These are phyloP conservation scores for Trissolcus brochymenae DNA, from an alignment of 2,888 invertebrate genomes.

Conservation along the genomic window DNA sequence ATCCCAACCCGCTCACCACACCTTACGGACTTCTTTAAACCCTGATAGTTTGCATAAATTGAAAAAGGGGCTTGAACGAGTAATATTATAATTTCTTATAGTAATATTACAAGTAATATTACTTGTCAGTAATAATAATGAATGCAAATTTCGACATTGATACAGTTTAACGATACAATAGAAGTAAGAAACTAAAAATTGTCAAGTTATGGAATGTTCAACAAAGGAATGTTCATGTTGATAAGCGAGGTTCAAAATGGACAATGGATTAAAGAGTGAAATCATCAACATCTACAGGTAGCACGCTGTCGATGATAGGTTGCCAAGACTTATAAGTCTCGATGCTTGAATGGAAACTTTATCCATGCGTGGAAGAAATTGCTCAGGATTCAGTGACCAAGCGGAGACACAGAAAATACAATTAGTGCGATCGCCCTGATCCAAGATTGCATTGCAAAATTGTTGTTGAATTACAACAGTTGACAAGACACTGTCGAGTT, in stretches of 20 bases:
- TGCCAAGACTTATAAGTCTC: conserved; percentile 59
- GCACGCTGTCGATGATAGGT: conserved; percentile 54
- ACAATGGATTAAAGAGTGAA: conserved; percentile 41
- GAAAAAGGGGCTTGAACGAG: not conserved
- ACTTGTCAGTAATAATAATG: too few species aligned
- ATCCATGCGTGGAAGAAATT: conserved; percentile 55
- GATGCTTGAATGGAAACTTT: conserved; percentile 54
- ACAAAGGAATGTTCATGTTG: not conserved
- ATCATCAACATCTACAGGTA: conserved; percentile 50
- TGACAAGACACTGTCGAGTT: too few species aligned
- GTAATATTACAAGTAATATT: too few species aligned
- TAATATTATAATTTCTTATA: too few species aligned
- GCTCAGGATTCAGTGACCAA: conserved; percentile 44
- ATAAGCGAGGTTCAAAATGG: conserved; percentile 21
- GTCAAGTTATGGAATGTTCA: too few species aligned
- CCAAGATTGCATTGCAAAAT: too few species aligned
- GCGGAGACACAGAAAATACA: conserved; percentile 25
- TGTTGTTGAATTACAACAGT: too few species aligned
- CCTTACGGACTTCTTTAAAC: conserved; percentile 74
- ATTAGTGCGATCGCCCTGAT: conserved; percentile 10
- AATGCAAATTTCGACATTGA: too few species aligned
- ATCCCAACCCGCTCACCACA: conserved; percentile 67
- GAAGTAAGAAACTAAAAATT: too few species aligned
- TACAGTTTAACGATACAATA: too few species aligned
- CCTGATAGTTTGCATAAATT: not conserved